These are phyloP conservation scores for Phalacrocorax brasilianus DNA, from an alignment of 2,113 vertebrate genomes.

Conservation along the genomic window DNA sequence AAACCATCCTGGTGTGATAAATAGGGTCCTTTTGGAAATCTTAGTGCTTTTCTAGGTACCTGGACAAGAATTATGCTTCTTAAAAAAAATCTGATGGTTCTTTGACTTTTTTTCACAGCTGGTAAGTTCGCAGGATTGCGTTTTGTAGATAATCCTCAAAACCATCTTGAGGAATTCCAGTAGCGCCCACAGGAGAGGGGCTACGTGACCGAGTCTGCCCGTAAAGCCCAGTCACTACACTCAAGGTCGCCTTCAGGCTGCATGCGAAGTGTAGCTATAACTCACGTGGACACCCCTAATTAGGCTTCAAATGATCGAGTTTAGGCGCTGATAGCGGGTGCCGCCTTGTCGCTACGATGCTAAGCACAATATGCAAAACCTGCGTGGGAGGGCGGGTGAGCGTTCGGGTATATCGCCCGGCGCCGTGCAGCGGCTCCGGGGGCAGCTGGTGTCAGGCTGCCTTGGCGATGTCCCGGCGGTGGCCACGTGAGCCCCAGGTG, in stretches of 20 bases:
- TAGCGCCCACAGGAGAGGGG: not conserved
- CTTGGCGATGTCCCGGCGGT: rapidly evolving
- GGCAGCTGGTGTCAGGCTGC: rapidly evolving
- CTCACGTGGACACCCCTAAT: not conserved
- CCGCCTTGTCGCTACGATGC: rapidly evolving
- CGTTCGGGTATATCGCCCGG: rapidly evolving
- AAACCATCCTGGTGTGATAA: not conserved
- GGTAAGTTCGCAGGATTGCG: rapidly evolving
- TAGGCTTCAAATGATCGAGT: rapidly evolving
- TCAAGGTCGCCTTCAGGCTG: not conserved
- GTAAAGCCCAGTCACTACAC: rapidly evolving
- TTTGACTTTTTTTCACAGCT: not conserved
- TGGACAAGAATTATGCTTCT: not conserved
- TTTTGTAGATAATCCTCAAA: not conserved
- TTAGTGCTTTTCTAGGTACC: not conserved
- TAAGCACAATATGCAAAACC: rapidly evolving
- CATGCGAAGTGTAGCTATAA: rapidly evolving
- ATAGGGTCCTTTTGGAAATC: not conserved
- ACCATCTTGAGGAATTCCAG: not conserved
- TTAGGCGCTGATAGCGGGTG: rapidly evolving
- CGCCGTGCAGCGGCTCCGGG: rapidly evolving
- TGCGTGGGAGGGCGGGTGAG: not conserved
- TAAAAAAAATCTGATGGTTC: no score
- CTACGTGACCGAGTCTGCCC: not conserved
- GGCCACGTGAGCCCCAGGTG: rapidly evolving